phyloP scores from a whole-genome alignment of 53 echinoderm and acorn worm genomes.

The Glandiceps talaboti region DNA sequence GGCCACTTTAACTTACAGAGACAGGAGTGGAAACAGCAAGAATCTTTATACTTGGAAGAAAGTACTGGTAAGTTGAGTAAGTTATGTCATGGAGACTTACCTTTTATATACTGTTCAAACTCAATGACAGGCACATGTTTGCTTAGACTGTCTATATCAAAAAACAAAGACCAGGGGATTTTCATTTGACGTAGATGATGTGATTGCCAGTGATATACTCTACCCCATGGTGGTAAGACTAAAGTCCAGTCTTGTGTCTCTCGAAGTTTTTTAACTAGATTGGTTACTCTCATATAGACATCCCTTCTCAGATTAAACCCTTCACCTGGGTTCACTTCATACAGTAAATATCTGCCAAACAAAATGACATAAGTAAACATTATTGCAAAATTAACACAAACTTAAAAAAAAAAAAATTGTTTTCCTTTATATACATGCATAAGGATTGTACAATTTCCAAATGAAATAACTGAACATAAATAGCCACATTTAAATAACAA shows the following conservation, averaged over 20 bases:
- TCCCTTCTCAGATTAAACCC: slow-evolving; percentile 92
- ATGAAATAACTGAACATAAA: no score
- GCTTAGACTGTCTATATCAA: slow-evolving; percentile 65
- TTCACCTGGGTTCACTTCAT: slow-evolving; percentile 90
- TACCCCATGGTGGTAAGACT: slow-evolving; percentile 92
- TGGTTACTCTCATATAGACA: slow-evolving; percentile 97
- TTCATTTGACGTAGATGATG: slow-evolving; percentile 65
- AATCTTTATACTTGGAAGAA: no score
- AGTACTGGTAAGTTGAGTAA: no score
- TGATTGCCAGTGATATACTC: slow-evolving; percentile 90
- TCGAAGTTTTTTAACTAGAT: slow-evolving; percentile 49
- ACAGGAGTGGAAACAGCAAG: no score
- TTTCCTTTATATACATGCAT: no score
- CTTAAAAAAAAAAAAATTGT: no score
- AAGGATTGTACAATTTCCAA: no score
- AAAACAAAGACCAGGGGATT: slow-evolving; percentile 87
- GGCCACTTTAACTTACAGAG: no score
- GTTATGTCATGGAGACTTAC: no score
- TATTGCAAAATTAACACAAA: no score
- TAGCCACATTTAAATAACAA: no score
- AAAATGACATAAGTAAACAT: no score
- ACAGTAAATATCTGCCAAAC: slow-evolving; percentile 62
- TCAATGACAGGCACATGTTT: slow-evolving; percentile 84
- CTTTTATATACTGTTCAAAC: slow-evolving; percentile 80
- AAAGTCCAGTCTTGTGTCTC: slow-evolving; percentile 66